Evolutionary conservation across 2,113 vertebrate genomes (phyloP), one percentile per base, ranked within the genome.

Genomic region (Seriola aureovittata): DNA sequence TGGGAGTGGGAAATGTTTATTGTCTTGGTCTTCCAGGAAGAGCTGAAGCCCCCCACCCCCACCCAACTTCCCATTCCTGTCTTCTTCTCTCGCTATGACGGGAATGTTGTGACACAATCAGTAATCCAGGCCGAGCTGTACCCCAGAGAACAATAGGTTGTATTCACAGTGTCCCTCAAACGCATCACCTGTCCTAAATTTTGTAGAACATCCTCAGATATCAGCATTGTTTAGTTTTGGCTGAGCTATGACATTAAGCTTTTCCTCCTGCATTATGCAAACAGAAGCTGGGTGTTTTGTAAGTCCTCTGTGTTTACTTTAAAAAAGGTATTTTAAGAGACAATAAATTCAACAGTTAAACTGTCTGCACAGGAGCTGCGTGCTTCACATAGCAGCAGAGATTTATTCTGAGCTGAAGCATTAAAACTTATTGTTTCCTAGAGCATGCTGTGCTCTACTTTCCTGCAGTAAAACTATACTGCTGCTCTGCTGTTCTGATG

Each of bases 61-160:
- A 1, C 19, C 48, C 1, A 65, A 54, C 12, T 46, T 68, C 71
- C 36, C 29, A 11, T 40, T 77, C 64, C 34, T 58, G 60, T 77
- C 75, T 9, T 68, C 54, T 74, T 63, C 38, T 82, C 16, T 65
- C 6, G 42, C 75, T 59, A 65, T 80, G 82, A 83, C 6, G 34
- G 87, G 89, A 91, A 93, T 88, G 81, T 78, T 71, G 87, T 81
- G 77, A 80, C 82, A 69, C 67, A 23, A 44, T 74, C 60, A 2
- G 44, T 75, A 76, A 81, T 84, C 69, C 65, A 63, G 63, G 77
- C 73, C 19, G 21, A 46, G 71, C 70, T 25, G 44, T 38, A 32
- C 63, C 50, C 36, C 36, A 58, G 60, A 32, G 72, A 75, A 86
- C 78, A 85, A 82, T 78, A 58, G 62, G 32, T 59, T 0, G 58